Evolutionary conservation across 2,888 invertebrate species (phyloP), one percentile per base, ranked within the genome.

Genomic region (Clepsis dumicolana): DNA sequence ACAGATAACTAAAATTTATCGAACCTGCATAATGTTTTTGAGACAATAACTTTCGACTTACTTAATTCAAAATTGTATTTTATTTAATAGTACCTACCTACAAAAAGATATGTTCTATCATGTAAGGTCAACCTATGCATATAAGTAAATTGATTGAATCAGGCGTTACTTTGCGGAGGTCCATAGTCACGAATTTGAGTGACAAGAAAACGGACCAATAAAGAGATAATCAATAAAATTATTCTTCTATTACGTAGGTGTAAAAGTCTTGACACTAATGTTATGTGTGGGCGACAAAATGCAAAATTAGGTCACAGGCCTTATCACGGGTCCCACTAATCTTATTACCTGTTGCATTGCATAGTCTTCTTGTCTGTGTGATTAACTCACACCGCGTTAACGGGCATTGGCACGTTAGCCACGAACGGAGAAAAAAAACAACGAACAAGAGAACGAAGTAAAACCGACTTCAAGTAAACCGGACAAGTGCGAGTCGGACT

Each of bases 261-360:
- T 29, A 29, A 44, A 44, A 44, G 44, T 44, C 44, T 44, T 44
- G 18, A 18, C 44, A 44, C 44, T 8, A 44, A 44, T 44, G 7
- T 44, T 44, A 16, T 44, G 44, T 44, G 41, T 16, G 48, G 48
- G 21, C 21, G 48, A 48, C 21, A 24, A 57, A 57, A 38, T 52
- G n/a, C 21, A 5, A 57, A 38, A 50, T 50, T 24, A 65, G 60
- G 60, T 60, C 52, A 5, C 18, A 25, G 54, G 48, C 32, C n/a
- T 21, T 29, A 24, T 24, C 59, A 27, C 59, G 52, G 29, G 21
- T 27, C 5, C 59, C 27, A 16, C 18, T 65, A 65, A 65, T 65
- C 65, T 53, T 41, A 53, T 65, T 65, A 65, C 52, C 35, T 52
- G 41, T 65, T 60, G 65, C 65, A 60, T 60, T 60, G 41, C 29